Conservation (phyloP, 2,797 vertebrate genomes). For the Hapalemur alaotrensis region DNA sequence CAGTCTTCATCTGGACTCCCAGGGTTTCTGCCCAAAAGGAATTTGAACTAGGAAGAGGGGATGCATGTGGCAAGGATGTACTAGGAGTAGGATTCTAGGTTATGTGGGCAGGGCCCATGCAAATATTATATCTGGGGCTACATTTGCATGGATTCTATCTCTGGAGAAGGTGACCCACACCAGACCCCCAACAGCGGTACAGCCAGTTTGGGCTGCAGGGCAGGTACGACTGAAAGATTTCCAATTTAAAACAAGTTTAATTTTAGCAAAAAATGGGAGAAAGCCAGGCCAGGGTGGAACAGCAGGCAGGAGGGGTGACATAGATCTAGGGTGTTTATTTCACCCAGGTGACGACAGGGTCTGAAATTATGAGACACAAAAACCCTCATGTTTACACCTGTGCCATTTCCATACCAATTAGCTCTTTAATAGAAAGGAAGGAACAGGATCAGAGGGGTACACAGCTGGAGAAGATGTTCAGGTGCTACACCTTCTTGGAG, state of each 20-base stretch:
- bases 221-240: background rate
- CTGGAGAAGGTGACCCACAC: background rate
- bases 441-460: conserved; percentile 6
- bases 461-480: conserved; percentile 70
- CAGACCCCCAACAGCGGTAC: background rate
- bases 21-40: background rate
- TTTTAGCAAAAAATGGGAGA: conserved; percentile 53
- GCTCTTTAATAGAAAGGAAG: conserved; percentile 69
- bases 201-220: background rate
- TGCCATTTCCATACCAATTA: conserved; percentile 70
- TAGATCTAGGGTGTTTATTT: conserved; percentile 45
- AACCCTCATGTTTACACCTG: conserved; percentile 76
- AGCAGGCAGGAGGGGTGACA: conserved; percentile 40
- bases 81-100: background rate
- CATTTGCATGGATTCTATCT: background rate
- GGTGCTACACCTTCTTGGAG: conserved; percentile 67
- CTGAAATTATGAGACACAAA: conserved; percentile 61
- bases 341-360: conserved; percentile 58
- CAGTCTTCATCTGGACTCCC: background rate
- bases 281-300: conserved; percentile 50
- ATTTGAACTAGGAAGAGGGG: background rate
- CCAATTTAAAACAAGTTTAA: conserved; percentile 64
- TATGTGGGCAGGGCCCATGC: background rate
- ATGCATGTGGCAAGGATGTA: too few relatives aligned
- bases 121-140: background rate